Conservation (phyloP, 2,797 vertebrate genomes). For the Paramormyrops hopkinsi region DNA sequence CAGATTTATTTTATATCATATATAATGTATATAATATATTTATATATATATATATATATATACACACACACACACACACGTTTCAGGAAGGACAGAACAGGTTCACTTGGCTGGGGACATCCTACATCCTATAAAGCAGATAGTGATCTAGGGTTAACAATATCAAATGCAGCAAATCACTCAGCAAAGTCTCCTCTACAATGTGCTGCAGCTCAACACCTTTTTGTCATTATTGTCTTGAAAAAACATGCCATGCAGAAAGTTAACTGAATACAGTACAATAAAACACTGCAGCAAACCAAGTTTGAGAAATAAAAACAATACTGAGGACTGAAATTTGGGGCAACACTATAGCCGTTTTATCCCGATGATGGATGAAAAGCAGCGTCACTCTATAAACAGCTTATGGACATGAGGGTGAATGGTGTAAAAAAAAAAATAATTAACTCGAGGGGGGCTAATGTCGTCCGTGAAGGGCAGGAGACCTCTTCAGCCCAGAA, state of each 20-base stretch:
- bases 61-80: not conserved
- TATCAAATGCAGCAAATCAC: not conserved
- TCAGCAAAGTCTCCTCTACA: not conserved
- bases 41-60: not conserved
- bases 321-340: not conserved
- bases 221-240: not conserved
- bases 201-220: not conserved
- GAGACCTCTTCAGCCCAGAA: not conserved
- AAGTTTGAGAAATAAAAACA: not conserved
- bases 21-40: no score
- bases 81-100: not conserved
- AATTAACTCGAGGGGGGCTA: not conserved
- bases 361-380: not conserved
- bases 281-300: not conserved
- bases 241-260: not conserved
- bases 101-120: not conserved
- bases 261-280: not conserved
- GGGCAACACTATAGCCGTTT: not conserved
- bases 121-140: not conserved
- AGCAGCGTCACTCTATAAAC: not conserved
- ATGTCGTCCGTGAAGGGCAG: not conserved
- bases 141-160: not conserved
- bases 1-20: not conserved
- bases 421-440: not conserved
- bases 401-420: not conserved